Base-by-base conservation (phyloP, 2,888 invertebrate genomes). In the Hemithea aestivaria region DNA sequence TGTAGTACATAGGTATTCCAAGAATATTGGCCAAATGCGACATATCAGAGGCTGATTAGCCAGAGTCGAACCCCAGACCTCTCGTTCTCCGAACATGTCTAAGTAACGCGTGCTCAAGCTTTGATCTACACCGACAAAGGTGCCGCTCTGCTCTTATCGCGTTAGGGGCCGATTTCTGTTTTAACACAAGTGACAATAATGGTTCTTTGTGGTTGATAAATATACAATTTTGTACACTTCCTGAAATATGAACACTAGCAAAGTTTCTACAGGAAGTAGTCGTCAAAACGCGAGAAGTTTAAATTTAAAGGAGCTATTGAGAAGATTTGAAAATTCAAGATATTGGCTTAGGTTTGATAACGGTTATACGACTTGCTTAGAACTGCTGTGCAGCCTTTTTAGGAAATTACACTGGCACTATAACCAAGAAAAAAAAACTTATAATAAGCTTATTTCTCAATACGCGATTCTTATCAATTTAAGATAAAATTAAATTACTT, bases 61-160 rank as follows among this genome's bases (percentile, higher is more conserved):
- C 43, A 62, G 67, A 61, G 57, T 72, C 70, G 73, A 74, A 76
- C 73, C 65, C 58, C 55, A 62, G 72, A 77, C 79, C 79, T 74
- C 63, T 66, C 58, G 60, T 84, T 83, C 83, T 57, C 51, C 73
- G 82, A 83, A 84, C 58, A 59, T 65, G 63, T 62, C 59, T 51
- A 41, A 47, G 58, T 56, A 67, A 62, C 73, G 72, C 77, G 71
- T 72, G 78, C 70, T 73, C 65, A 39, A 42, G 53, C 49, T 82
- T 84, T 83, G 73, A 83, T 63, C 58, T 61, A 27, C 37, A 66
- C 85, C 85, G 84, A 72, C 85, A 84, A 84, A 85, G 62, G 66
- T 53, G 58, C 85, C 85, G 85, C 77, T 62, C 75, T 83, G 36
- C 52, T 62, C 75, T 83, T 82, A 83, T 84, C 83, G 83, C 66